Conservation (phyloP, 2,888 invertebrate genomes). For the Drosophila picticornis region DNA sequence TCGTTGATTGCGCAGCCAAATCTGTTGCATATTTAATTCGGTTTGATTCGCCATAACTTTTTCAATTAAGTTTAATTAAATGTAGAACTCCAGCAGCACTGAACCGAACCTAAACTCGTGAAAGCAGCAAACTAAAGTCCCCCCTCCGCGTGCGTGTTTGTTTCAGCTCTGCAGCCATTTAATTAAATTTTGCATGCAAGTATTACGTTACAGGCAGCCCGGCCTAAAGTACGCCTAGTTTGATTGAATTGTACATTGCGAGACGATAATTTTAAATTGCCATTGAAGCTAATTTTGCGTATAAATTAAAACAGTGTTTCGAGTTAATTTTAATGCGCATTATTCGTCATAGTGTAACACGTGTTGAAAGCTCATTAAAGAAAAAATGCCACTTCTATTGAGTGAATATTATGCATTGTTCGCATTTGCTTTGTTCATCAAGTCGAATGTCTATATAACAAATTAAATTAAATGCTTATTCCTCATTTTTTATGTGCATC, state of each 20-base stretch:
- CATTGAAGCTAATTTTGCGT: slow-evolving; percentile 6
- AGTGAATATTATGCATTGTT: neutral
- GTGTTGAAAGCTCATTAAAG: neutral
- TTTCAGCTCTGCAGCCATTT: slow-evolving; percentile 22
- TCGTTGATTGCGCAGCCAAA: slow-evolving; percentile 63
- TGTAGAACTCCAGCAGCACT: slow-evolving; percentile 46
- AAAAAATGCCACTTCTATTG: neutral
- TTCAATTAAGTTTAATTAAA: slow-evolving; percentile 77
- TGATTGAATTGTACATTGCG: slow-evolving; percentile 32
- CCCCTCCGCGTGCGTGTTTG: neutral
- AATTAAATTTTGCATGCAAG: slow-evolving; percentile 48
- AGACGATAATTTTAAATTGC: slow-evolving; percentile 4
- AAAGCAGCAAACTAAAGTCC: slow-evolving; percentile 20
- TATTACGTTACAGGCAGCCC: slow-evolving; percentile 8
- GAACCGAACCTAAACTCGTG: slow-evolving; percentile 17
- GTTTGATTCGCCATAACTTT: slow-evolving; percentile 76
- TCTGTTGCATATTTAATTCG: slow-evolving; percentile 75
- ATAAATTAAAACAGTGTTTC: neutral
- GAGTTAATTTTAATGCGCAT: neutral
- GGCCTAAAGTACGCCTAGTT: slow-evolving; percentile 42
- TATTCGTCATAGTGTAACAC: neutral
- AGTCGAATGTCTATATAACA: neutral
- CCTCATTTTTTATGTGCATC: neutral
- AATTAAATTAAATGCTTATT: neutral
- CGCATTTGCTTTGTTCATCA: neutral